phyloP scores from a whole-genome alignment of 2,797 vertebrate species.

The Rhynchonycteris naso region DNA sequence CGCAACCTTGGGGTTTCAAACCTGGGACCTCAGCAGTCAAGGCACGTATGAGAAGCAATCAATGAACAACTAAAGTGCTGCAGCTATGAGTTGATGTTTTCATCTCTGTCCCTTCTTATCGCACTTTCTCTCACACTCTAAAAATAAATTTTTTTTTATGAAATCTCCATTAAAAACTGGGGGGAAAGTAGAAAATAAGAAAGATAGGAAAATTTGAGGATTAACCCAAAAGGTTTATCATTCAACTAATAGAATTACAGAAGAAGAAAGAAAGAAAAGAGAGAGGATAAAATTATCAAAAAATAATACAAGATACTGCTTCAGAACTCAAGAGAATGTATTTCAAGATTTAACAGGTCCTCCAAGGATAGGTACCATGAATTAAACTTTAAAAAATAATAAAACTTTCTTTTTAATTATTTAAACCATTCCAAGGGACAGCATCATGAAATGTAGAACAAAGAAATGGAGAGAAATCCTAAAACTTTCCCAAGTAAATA shows the following conservation, averaged over 20 bases:
- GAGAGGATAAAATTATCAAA: background rate
- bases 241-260: background rate
- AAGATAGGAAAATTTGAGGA: conserved; percentile 20
- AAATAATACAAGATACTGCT: background rate
- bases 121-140: background rate
- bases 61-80: too few relatives aligned
- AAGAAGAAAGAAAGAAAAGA: conserved; percentile 15
- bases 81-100: too few relatives aligned
- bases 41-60: too few relatives aligned
- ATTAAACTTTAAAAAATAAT: background rate
- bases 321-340: background rate
- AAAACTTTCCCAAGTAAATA: background rate
- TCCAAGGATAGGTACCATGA: background rate
- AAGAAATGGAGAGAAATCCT: conserved; percentile 10
- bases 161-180: conserved; percentile 28
- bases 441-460: background rate
- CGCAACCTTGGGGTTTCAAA: too few relatives aligned
- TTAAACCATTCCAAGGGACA: background rate
- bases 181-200: background rate
- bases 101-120: too few relatives aligned
- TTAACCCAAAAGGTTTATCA: background rate
- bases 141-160: background rate
- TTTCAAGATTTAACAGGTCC: background rate
- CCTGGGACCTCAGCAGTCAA: too few relatives aligned
- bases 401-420: background rate